Base-by-base conservation (phyloP, 2,113 vertebrate species). In the Axis porcinus region DNA sequence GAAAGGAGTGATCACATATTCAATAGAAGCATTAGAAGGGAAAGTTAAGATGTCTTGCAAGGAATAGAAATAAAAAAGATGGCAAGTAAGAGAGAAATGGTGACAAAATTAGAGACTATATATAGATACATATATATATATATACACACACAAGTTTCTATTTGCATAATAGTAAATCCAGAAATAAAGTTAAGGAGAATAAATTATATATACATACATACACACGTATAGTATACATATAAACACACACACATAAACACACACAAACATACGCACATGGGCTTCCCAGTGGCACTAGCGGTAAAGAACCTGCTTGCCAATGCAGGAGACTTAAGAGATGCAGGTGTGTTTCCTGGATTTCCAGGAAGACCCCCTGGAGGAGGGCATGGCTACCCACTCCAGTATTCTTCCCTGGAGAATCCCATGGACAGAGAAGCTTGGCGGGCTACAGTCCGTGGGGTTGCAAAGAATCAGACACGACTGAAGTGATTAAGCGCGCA, bases 221-320 rank as follows among this genome's bases (percentile, higher is more conserved):
- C 25, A 78, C 40, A 47, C 43, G 6, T 5, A 33, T 17, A 78
- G 25, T 10, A 47, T 6, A 19, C 43, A 81, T 3, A 12, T 50
- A 50, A 50, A 21, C 50, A 17, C 8, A 50, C 10, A n/a, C 10
- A n/a, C 11, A 14, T 14, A 1, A 2, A 25, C 0, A 23, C 64
- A 70, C 19, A 5, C n/a, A 4, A 8, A n/a, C 15, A 64, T 1
- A 64, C 62, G 5, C 33, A 9, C 62, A 12, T 40, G n/a, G 33
- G 5, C 19, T 36, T 36, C 67, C 19, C n/a, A 70, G 67, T 0
- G 36, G n/a, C n/a, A 12, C 67, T 6, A 12, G 19, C 0, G 9
- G 10, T 11, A 12, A 11, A 6, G n/a, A 12, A 6, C n/a, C 67
- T 0, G 1, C 67, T 12, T 21, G 67, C 67, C 19, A 1, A 11